Conservation (phyloP, 2,113 vertebrate species). For the Baryphthengus martii region DNA sequence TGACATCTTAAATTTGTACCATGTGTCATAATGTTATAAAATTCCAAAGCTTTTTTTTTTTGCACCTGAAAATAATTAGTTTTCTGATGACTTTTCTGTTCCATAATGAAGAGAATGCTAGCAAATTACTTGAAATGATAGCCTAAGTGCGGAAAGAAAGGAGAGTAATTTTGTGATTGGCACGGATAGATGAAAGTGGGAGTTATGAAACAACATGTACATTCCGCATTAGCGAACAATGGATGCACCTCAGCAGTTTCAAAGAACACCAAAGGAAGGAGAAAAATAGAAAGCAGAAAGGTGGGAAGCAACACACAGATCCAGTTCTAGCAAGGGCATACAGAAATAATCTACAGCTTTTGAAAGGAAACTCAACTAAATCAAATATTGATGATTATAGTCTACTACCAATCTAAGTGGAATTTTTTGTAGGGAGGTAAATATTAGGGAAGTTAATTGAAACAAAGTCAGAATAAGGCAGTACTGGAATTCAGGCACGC, state of each 20-base stretch:
- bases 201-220: neutral
- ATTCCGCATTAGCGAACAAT: neutral
- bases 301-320: neutral
- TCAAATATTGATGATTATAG: neutral
- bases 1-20: neutral
- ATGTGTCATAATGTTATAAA: neutral
- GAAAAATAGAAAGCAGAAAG: neutral
- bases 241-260: neutral
- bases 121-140: slow-evolving; percentile 10
- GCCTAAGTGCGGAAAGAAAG: neutral
- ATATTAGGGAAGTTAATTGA: neutral
- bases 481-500: neutral
- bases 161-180: neutral
- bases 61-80: neutral
- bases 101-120: neutral
- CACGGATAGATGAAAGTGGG: neutral
- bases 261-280: neutral
- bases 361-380: neutral
- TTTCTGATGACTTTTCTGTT: neutral
- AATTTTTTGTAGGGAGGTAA: neutral
- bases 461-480: neutral
- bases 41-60: neutral
- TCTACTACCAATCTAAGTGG: neutral
- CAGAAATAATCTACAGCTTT: neutral
- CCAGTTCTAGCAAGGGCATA: neutral